Evolutionary conservation across 2,797 vertebrate genomes (phyloP), one percentile per base, ranked within the genome.

Genomic region (Mareca strepera): DNA sequence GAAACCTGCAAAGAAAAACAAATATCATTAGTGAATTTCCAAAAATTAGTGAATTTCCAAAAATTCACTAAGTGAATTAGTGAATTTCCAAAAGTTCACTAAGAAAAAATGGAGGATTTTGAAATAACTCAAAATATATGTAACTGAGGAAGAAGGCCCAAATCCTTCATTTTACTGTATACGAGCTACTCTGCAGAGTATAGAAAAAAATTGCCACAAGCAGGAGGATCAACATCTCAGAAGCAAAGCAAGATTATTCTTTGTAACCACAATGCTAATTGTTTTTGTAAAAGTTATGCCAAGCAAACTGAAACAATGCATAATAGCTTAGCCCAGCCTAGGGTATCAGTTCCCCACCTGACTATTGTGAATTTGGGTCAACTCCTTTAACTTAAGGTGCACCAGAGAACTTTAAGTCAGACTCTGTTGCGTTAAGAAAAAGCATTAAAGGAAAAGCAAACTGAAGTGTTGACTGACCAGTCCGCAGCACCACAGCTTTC

Each of bases 401-500:
- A 15, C 28, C 62, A 22, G 28, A 15, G 39, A 64, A 29, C 12
- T 64, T 64, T 52, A 78, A 53, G 15, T 67, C 44, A 78, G 55
- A 35, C 9, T 52, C 62, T 18, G 28, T 48, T 90, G 8, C 59
- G 79, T 33, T 35, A 64, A 76, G 52, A 76, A 89, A 95, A 92
- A 37, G 15, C 52, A 60, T 13, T 60, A 66, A 88, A 81, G 10
- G 31, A 75, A 85, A 83, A 74, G 28, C 26, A 44, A 91, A 59
- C 8, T 44, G 7, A 85, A 77, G 11, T 14, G 16, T 74, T 78
- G 52, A 82, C 96, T 97, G 53, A 98, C 98, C 98, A 13, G 98
- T 98, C 52, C 89, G 96, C 31, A 98, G 90, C 9, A 98, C 98
- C 33, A 98, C 97, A 1, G 98, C 98, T 79, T 82, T 97, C 26